Base-by-base conservation (phyloP, 2,797 vertebrate genomes). In the Protonibea diacanthus region DNA sequence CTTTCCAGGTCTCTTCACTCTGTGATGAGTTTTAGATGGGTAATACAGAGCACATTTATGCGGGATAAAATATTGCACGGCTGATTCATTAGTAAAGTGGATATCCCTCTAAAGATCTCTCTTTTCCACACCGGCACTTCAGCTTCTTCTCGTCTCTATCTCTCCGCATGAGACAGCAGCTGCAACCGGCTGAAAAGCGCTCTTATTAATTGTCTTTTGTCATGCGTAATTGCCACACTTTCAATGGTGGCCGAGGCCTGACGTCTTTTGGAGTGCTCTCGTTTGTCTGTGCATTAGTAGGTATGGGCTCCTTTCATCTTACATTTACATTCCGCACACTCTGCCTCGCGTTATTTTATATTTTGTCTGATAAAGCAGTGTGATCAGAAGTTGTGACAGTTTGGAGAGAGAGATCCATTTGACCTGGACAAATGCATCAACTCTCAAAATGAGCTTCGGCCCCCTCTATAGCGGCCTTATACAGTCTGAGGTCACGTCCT, bases 141-240 rank as follows among this genome's bases (percentile, higher is more conserved):
- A 91, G 89, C 95, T 95, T 95, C 95, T 94, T 94, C 95, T 91
- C 93, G 49, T 65, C 94, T 96, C 83, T 71, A 27, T 95, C 88
- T 95, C 90, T 96, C 95, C 94, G 92, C 95, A 95, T 95, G 96
- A 93, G 93, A 94, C 96, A 96, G 97, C 97, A 99, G 97, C 97
- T 99, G 97, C 97, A 95, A 86, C 90, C 88, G 92, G 87, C 93
- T 97, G 95, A 98, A 98, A 97, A 94, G 96, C 94, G 90, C 95
- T 94, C 96, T 96, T 97, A 94, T 94, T 96, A 98, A 99, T 99
- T 98, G 95, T 95, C 95, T 95, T 98, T 99, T 99, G 97, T 99
- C 95, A 97, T 97, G 97, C 96, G 96, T 97, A 99, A 95, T 95
- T 95, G 93, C 89, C 86, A 92, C 91, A 79, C 93, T 96, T 96